Conservation (phyloP, 2,888 invertebrate genomes). For the Drosophila lutescens region DNA sequence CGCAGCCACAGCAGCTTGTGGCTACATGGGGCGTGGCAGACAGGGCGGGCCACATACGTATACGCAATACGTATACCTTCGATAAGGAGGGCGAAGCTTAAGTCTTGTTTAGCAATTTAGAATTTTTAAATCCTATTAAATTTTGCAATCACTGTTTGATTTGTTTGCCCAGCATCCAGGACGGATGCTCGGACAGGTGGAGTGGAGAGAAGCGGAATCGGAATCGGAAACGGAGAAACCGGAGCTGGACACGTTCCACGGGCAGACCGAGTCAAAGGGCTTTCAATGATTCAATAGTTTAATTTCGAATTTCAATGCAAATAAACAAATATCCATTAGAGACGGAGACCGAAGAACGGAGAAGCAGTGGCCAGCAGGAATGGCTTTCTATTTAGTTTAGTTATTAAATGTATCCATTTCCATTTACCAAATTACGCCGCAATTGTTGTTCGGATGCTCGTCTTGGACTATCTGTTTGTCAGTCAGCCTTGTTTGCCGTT, state of each 20-base stretch:
- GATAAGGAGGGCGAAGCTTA: constrained; percentile 38
- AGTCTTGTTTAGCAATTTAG: constrained; percentile 71
- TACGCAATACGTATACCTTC: constrained; percentile 4
- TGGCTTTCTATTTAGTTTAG: constrained; percentile 63
- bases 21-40: constrained; percentile 41
- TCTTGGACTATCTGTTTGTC: constrained; percentile 23
- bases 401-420: constrained; percentile 74
- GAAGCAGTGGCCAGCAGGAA: constrained; percentile 25
- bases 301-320: constrained; percentile 58
- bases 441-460: constrained; percentile 36
- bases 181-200: constrained; percentile 8
- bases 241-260: constrained; percentile 35
- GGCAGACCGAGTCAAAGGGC: constrained; percentile 48
- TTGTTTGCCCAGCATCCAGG: constrained; percentile 50
- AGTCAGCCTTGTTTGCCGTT: constrained; percentile 28
- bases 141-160: constrained; percentile 72
- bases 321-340: constrained; percentile 59
- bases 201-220: too few relatives aligned
- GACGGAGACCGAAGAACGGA: background rate
- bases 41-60: too few relatives aligned
- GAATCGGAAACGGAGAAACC: constrained; percentile 6
- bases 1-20: constrained; percentile 72
- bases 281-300: constrained; percentile 70
- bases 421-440: constrained; percentile 58
- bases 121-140: constrained; percentile 75